Percentiles rank a stretch among this genome's conserved stretches.
phyloP scores from a whole-genome alignment of 1,140 invertebrate species.

The Acromyrmex heyeri region DNA sequence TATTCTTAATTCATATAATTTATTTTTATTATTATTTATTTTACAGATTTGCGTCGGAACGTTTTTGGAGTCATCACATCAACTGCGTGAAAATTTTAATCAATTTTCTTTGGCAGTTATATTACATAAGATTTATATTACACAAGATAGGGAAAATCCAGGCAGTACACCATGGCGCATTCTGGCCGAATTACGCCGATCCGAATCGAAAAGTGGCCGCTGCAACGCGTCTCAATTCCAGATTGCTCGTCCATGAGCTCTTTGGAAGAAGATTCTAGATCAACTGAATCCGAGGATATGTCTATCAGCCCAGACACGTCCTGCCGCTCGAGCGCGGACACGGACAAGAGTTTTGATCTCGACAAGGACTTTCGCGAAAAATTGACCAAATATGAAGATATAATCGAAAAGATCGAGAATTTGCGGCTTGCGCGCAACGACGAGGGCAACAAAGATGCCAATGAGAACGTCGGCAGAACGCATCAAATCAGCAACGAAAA shows the following conservation, averaged over 20 bases:
- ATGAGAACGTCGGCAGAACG: constrained; percentile 12
- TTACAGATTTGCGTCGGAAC: constrained; percentile 1
- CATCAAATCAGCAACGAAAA: constrained; percentile 1
- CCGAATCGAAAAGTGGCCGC: constrained; percentile 11
- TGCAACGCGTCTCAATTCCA: constrained; percentile 13
- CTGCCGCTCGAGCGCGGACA: constrained; percentile 35
- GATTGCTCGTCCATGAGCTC: constrained; percentile 39
- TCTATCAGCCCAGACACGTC: constrained; percentile 28
- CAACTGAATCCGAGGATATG: constrained; percentile 19
- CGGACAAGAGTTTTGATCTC: constrained; percentile 19
- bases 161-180: constrained; percentile 18
- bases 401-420: constrained; percentile 71
- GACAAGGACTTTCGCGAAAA: constrained; percentile 43
- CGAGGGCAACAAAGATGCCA: not conserved
- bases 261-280: constrained; percentile 17
- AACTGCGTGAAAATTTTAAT: not conserved
- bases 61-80: not conserved
- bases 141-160: not conserved
- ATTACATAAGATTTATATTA: not conserved
- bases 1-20: not conserved
- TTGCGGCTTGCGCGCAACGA: constrained; percentile 46
- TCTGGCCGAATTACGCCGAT: constrained; percentile 1
- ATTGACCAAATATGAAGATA: constrained; percentile 66
- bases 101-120: not conserved
- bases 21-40: not conserved